phyloP scores from a whole-genome alignment of 37 sponge, comb jelly and placozoan genomes.

The Dysidea cf. avara region DNA sequence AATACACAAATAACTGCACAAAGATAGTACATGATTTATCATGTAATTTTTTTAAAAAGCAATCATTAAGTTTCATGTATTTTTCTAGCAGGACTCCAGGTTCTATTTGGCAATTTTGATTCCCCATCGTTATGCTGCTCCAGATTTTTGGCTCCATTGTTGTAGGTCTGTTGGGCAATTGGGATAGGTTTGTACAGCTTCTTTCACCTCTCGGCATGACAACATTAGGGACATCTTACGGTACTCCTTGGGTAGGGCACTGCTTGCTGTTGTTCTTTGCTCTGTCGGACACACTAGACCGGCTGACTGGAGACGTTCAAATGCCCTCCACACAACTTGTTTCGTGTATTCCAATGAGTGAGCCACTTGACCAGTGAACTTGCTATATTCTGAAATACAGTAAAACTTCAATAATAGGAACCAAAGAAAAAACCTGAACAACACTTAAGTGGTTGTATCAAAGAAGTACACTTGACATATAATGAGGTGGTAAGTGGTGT shows the following conservation, averaged over 20 bases:
- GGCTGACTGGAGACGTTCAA: slow-evolving; percentile 48
- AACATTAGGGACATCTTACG: slow-evolving; percentile 33
- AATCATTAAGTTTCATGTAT: too few species aligned
- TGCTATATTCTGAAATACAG: slow-evolving; percentile 60
- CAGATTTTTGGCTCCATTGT: slow-evolving; percentile 70
- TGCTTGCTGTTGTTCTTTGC: neutral
- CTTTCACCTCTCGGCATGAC: slow-evolving; percentile 21
- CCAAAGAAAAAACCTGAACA: neutral
- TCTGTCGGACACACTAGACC: slow-evolving; percentile 51
- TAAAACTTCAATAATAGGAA: too few species aligned
- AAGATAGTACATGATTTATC: too few species aligned
- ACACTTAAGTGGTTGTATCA: neutral
- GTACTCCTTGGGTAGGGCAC: slow-evolving; percentile 50
- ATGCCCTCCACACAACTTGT: slow-evolving; percentile 62
- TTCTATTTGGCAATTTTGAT: too few species aligned
- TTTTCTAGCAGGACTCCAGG: too few species aligned
- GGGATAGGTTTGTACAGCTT: slow-evolving; percentile 45
- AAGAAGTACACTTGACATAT: neutral
- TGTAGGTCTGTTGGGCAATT: slow-evolving; percentile 72
- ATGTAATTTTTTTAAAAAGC: too few species aligned
- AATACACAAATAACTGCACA: too few species aligned
- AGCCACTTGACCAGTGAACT: slow-evolving; percentile 37
- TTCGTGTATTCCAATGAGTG: slow-evolving; percentile 36
- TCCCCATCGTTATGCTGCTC: too few species aligned
- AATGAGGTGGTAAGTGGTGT: too few species aligned